phyloP scores from a whole-genome alignment of 2,113 vertebrate genomes.

The Xenopus borealis region DNA sequence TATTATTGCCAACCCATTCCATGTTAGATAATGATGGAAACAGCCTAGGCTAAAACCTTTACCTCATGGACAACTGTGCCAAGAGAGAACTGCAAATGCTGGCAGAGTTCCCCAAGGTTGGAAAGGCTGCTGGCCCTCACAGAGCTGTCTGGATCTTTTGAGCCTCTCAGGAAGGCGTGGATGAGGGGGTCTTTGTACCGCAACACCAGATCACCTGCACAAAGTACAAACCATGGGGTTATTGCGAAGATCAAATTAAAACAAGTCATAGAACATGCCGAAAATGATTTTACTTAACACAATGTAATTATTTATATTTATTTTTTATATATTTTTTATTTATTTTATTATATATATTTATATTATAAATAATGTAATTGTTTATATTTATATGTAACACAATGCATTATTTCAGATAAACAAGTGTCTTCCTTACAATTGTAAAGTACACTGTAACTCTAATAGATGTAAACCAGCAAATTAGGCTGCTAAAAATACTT shows the following conservation, averaged over 20 bases:
- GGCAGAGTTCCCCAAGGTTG: constrained; percentile 91
- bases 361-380: too few species aligned
- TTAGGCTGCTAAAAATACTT: too few species aligned
- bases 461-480: too few species aligned
- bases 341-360: too few species aligned
- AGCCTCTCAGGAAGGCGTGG: constrained; percentile 76
- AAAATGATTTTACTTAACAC: too few species aligned
- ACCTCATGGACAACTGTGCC: constrained; percentile 86
- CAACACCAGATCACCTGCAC: constrained; percentile 80
- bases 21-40: not conserved
- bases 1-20: not conserved
- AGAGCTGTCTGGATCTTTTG: constrained; percentile 66
- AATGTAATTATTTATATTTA: too few species aligned
- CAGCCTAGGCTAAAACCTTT: constrained; percentile 8
- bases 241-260: not conserved
- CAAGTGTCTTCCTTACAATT: too few species aligned
- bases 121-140: constrained; percentile 88
- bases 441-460: too few species aligned
- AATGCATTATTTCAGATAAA: too few species aligned
- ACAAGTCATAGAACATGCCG: not conserved
- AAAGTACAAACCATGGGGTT: not conserved
- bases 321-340: too few species aligned
- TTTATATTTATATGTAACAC: too few species aligned
- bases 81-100: constrained; percentile 78
- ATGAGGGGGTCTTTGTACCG: constrained; percentile 76